Evolutionary conservation across 2,888 invertebrate genomes (phyloP), one percentile per base, ranked within the genome.

Genomic region (Acleris laterana): DNA sequence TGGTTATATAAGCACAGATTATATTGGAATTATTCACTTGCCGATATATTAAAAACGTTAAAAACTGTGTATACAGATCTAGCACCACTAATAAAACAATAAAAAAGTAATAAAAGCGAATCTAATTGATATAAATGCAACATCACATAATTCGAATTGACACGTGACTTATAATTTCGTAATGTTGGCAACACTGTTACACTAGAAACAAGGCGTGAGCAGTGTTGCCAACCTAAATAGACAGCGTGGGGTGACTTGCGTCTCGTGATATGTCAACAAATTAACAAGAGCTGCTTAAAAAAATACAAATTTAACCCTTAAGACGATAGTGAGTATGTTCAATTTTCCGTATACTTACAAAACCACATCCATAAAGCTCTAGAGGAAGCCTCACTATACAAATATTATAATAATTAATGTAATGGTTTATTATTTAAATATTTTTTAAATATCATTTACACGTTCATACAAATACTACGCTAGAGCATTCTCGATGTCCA

Each of bases 331-430:
- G 91, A 91, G 90, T 90, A 90, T 89, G 90, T 87, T 88, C 83
- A 85, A 82, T 82, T 88, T 87, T 84, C 87, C 90, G 90, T 90
- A 90, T 90, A 90, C 90, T 87, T 88, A 77, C 73, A 85, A 84
- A 86, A 88, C 86, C 90, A 87, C 87, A 85, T 87, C 83, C 87
- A 87, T 89, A 90, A 89, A 89, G 89, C 90, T 90, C 88, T 90
- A 89, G 86, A 90, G 90, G 92, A 92, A 92, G 91, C 92, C 90
- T 92, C 90, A 78, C 90, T 90, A 89, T 89, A 91, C 86, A 88
- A 65, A 69, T 84, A 87, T 84, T 84, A 81, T 83, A 80, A 81
- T 83, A 80, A 82, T 81, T 83, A 85, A 82, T 71, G 71, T 75
- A 71, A 83, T 82, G 79, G 78, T 66, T 62, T 66, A 28, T 82